Conservation (phyloP, 2,888 invertebrate species). For the Cerceris ruficornis region DNA sequence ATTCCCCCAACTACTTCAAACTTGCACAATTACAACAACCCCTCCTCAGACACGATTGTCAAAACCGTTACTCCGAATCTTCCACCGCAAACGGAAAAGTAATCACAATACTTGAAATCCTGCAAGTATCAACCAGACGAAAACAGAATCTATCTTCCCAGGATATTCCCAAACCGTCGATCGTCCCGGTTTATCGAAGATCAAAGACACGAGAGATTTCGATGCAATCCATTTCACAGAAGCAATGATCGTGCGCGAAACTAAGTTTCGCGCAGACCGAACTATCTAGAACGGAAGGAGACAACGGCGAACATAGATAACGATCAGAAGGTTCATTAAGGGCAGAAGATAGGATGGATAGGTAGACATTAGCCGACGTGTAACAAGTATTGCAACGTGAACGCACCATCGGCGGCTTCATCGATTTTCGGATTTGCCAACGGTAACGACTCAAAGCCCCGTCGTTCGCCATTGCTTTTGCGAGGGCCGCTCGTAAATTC, state of each 20-base stretch:
- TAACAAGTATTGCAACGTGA: constrained; percentile 27
- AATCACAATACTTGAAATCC: too few relatives aligned
- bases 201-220: too few relatives aligned
- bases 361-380: constrained; percentile 45
- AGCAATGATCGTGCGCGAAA: background rate
- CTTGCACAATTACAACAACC: too few relatives aligned
- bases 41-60: too few relatives aligned
- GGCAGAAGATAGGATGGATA: constrained; percentile 43
- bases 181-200: too few relatives aligned
- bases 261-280: constrained; percentile 7
- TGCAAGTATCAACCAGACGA: too few relatives aligned
- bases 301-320: constrained; percentile 45
- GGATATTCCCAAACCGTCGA: too few relatives aligned
- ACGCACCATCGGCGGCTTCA: constrained; percentile 36
- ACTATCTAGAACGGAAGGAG: constrained; percentile 36
- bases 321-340: constrained; percentile 59
- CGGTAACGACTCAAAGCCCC: constrained; percentile 48
- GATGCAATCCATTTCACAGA: background rate
- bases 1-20: too few relatives aligned
- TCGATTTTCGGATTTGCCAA: constrained; percentile 57
- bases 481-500: constrained; percentile 46
- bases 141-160: too few relatives aligned
- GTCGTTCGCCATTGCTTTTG: constrained; percentile 26
- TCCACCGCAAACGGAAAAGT: too few relatives aligned
- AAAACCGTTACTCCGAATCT: too few relatives aligned